Conservation (phyloP, 1,140 invertebrate species). For the Ceratina japonica region DNA sequence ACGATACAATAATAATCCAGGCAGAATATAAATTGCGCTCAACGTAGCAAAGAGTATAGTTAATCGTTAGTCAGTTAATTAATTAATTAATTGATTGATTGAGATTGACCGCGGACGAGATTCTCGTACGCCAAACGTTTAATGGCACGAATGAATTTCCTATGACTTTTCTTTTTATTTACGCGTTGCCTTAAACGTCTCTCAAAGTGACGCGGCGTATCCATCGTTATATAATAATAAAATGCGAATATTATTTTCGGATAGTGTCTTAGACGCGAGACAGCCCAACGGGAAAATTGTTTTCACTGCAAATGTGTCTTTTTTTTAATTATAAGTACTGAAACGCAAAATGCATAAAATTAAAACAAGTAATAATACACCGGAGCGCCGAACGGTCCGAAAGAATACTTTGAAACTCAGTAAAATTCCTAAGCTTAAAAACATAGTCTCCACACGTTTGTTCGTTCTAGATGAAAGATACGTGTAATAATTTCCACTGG, state of each 20-base stretch:
- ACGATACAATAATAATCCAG: conserved; percentile 68
- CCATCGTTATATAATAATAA: background rate
- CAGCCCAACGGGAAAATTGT: conserved; percentile 4
- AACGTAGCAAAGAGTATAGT: conserved; percentile 52
- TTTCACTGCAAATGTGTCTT: background rate
- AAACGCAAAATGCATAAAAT: background rate
- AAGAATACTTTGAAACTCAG: conserved; percentile 40
- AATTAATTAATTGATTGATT: conserved; percentile 26
- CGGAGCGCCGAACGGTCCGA: background rate
- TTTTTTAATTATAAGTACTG: conserved; percentile 23
- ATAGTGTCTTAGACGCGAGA: background rate
- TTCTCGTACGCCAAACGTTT: conserved; percentile 33
- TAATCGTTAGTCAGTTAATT: conserved; percentile 36
- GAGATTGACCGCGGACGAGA: conserved; percentile 30
- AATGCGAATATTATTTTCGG: conserved; percentile 11
- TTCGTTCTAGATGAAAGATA: conserved; percentile 52
- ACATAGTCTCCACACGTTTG: conserved; percentile 45
- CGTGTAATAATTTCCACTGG: conserved; percentile 58
- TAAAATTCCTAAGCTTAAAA: conserved; percentile 29
- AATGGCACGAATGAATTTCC: conserved; percentile 14
- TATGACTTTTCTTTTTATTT: conserved; percentile 23
- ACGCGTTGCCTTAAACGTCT: conserved; percentile 11
- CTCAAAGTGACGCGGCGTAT: background rate
- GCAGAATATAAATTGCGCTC: conserved; percentile 68
- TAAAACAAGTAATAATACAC: conserved; percentile 16